phyloP scores from a whole-genome alignment of 1,140 invertebrate species.

The Drosophila obscura region DNA sequence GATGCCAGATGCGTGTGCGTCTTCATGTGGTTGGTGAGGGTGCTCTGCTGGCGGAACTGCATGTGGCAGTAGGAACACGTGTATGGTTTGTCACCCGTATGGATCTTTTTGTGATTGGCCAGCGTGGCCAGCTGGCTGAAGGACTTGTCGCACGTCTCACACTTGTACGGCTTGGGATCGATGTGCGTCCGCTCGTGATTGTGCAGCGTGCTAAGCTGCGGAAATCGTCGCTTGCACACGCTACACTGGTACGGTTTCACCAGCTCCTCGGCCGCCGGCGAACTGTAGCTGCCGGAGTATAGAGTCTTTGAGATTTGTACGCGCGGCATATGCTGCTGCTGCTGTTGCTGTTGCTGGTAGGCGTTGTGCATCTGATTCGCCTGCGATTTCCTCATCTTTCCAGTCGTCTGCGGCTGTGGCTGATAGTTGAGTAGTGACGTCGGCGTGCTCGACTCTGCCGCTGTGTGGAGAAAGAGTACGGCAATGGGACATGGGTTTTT shows the following conservation, averaged over 20 bases:
- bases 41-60: slow-evolving; percentile 82
- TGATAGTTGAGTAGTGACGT: slow-evolving; percentile 78
- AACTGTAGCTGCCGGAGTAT: slow-evolving; percentile 79
- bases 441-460: slow-evolving; percentile 75
- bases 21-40: slow-evolving; percentile 83
- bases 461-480: slow-evolving; percentile 25
- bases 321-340: slow-evolving; percentile 63
- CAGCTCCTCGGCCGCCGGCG: slow-evolving; percentile 78
- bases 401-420: slow-evolving; percentile 58
- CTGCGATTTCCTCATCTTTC: slow-evolving; percentile 67
- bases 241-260: slow-evolving; percentile 84
- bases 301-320: slow-evolving; percentile 81
- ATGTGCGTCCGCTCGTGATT: slow-evolving; percentile 83
- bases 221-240: slow-evolving; percentile 81
- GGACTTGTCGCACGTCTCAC: slow-evolving; percentile 80
- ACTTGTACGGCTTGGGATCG: slow-evolving; percentile 83
- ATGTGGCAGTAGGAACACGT: slow-evolving; percentile 82
- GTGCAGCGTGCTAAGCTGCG: slow-evolving; percentile 80
- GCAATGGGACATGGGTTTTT: not conserved
- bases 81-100: slow-evolving; percentile 83
- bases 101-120: slow-evolving; percentile 83
- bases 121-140: slow-evolving; percentile 80
- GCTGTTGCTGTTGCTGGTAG: slow-evolving; percentile 65
- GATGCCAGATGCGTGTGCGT: slow-evolving; percentile 74
- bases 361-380: slow-evolving; percentile 69